Evolutionary conservation across 2,797 vertebrate species (phyloP).

Genomic region (Trachurus trachurus): DNA sequence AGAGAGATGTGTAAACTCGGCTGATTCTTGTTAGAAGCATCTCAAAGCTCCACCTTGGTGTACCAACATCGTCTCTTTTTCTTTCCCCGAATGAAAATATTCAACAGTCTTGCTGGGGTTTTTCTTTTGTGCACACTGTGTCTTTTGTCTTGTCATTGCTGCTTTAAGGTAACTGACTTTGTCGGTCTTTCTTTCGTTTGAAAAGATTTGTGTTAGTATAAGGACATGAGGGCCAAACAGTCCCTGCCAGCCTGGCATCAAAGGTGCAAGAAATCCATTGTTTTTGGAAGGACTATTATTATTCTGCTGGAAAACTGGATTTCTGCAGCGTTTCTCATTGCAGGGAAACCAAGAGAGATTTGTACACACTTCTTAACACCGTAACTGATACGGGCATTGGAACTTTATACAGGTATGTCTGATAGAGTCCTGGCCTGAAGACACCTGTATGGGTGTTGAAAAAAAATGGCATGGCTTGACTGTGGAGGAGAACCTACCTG

Average conservation of each 20-base stretch:
- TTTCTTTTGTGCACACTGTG: not conserved
- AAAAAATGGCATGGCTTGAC: too few relatives aligned
- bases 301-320: too few relatives aligned
- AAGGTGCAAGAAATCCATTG: not conserved
- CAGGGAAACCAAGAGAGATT: too few relatives aligned
- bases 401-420: too few relatives aligned
- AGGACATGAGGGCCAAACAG: too few relatives aligned
- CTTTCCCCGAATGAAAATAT: not conserved
- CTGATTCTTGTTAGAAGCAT: constrained; percentile 1
- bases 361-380: too few relatives aligned
- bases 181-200: not conserved
- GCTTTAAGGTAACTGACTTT: too few relatives aligned
- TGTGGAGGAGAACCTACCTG: not conserved
- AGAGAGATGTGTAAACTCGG: constrained; percentile 1
- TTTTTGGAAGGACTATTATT: too few relatives aligned
- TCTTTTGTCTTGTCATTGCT: not conserved
- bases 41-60: not conserved
- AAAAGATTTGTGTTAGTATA: not conserved
- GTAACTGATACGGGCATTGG: too few relatives aligned
- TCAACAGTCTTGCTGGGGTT: not conserved
- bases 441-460: too few relatives aligned
- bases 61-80: not conserved
- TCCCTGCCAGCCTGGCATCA: not conserved
- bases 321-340: too few relatives aligned
- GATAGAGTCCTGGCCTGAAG: too few relatives aligned